Base-by-base conservation (phyloP, 2,888 invertebrate genomes). In the Brenthis hecate region DNA sequence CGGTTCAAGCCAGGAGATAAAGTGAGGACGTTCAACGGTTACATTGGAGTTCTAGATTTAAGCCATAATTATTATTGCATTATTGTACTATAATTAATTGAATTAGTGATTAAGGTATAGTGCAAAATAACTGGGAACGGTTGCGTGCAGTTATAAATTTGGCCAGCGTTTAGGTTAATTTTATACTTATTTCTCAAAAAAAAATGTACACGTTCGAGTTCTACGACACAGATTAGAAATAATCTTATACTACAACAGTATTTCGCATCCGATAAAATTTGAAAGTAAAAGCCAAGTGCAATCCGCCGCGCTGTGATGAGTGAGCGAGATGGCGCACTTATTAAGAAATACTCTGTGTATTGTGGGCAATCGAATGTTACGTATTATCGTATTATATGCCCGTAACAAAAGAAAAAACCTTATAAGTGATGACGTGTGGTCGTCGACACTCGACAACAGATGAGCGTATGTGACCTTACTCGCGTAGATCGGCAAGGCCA, bases 41-140 rank as follows among this genome's bases (percentile, higher is more conserved):
- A 85, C 83, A 82, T 83, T 81, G 86, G 84, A 89, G 85, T 84
- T 80, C 78, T 91, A 91, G 84, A 83, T 82, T 70, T 91, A 91
- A 91, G 91, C 74, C 80, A 84, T 87, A 85, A 86, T 85, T 87
- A 87, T 87, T 84, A 88, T 89, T 90, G 89, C 85, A 85, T 87
- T 88, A 90, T 87, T 88, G 85, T 89, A 91, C 79, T 86, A 81
- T 90, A 89, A 85, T 87, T 77, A 73, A 75, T 68, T 73, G 65
- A 70, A 82, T 83, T 83, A 82, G 84, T 81, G 81, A 83, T 84
- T 92, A 92, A 89, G 88, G 82, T 81, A 89, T 91, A 92, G 92
- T 92, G 91, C 91, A 92, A 92, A 90, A 86, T 83, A 85, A 87
- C 89, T 92, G 92, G 92, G 92, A 91, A 91, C 92, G 92, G 91